These are phyloP conservation scores for Amblyraja radiata DNA, from an alignment of 2,797 vertebrate genomes.

Conservation along the genomic window DNA sequence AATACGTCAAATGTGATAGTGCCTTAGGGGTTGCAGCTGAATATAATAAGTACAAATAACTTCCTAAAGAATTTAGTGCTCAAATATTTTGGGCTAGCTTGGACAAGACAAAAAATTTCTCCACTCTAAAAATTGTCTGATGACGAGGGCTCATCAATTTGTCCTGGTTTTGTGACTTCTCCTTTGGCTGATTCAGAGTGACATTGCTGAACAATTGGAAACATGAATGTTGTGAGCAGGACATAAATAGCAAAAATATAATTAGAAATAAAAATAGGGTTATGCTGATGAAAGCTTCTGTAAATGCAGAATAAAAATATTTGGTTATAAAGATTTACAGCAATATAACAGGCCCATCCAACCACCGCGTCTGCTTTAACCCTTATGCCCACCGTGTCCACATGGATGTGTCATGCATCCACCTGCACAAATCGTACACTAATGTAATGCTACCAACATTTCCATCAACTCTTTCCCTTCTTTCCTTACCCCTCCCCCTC, in stretches of 20 bases:
- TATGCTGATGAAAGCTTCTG: neutral
- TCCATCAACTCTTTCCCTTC: too few relatives aligned
- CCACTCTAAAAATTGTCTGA: slow-evolving; percentile 8
- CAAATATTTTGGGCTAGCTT: slow-evolving; percentile 55
- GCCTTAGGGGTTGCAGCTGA: slow-evolving; percentile 79
- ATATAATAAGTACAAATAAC: slow-evolving; percentile 60
- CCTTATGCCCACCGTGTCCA: too few relatives aligned
- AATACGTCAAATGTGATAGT: slow-evolving; percentile 61
- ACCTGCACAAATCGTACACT: too few relatives aligned
- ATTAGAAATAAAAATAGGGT: neutral
- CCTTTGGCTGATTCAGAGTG: neutral
- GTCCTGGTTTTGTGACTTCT: neutral
- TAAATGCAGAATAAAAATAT: neutral
- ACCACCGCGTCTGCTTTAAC: too few relatives aligned
- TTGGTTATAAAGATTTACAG: too few relatives aligned
- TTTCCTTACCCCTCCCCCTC: too few relatives aligned
- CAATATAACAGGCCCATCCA: too few relatives aligned
- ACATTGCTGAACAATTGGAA: neutral
- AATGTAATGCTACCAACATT: too few relatives aligned
- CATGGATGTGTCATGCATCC: too few relatives aligned
- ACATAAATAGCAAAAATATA: neutral
- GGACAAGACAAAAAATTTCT: slow-evolving; percentile 50
- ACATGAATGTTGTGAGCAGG: neutral
- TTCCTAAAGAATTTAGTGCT: slow-evolving; percentile 54
- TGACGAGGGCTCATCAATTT: slow-evolving; percentile 34